phyloP scores from a whole-genome alignment of 2,113 vertebrate species.

The Oxygymnocypris stewartii region DNA sequence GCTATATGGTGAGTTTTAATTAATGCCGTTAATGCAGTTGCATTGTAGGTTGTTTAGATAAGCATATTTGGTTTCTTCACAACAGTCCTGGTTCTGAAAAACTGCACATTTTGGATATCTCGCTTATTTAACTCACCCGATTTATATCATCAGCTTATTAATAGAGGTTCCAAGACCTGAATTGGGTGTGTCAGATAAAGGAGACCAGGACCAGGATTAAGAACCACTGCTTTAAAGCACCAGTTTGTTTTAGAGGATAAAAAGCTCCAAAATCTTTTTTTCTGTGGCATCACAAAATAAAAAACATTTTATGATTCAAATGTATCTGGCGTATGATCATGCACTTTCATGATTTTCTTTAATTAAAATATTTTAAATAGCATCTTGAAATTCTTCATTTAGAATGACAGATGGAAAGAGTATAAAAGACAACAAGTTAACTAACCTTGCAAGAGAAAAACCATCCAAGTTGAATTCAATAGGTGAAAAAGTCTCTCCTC shows the following conservation, averaged over 20 bases:
- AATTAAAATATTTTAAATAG: neutral
- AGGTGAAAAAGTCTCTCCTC: conserved; percentile 66
- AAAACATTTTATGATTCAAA: neutral
- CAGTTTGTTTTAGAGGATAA: neutral
- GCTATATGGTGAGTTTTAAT: neutral
- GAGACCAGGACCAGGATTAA: conserved; percentile 8
- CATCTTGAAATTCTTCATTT: neutral
- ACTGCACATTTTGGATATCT: neutral
- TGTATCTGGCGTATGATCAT: neutral
- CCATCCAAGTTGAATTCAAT: conserved; percentile 67
- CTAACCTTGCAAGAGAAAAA: conserved; percentile 74
- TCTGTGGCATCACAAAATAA: neutral
- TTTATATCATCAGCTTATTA: conserved; percentile 10
- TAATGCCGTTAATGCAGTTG: neutral
- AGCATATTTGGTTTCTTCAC: neutral
- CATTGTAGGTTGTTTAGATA: neutral
- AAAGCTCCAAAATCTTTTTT: neutral
- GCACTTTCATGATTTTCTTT: neutral
- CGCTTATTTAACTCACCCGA: conserved; percentile 1
- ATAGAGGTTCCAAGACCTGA: neutral
- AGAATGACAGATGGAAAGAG: neutral
- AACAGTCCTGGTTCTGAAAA: neutral
- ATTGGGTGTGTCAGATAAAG: conserved; percentile 25
- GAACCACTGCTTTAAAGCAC: neutral
- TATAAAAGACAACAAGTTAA: conserved; percentile 30